Conservation (phyloP, 2,113 vertebrate genomes). For the Ctenomys sociabilis region DNA sequence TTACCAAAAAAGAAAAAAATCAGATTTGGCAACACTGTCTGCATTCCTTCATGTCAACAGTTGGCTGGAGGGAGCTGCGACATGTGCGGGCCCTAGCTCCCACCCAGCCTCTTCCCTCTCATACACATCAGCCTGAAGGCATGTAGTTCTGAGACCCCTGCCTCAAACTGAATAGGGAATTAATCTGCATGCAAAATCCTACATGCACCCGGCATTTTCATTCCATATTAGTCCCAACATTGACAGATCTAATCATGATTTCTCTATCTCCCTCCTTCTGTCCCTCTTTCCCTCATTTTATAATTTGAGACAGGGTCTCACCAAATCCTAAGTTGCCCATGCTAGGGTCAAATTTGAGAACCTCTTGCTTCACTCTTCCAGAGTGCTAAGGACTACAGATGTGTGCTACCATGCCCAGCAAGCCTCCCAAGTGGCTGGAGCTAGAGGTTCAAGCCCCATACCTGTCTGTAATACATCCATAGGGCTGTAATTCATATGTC, state of each 20-base stretch:
- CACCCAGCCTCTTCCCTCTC: conserved; percentile 42
- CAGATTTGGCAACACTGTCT: conserved; percentile 39
- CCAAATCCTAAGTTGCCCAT: neutral
- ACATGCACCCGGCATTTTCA: neutral
- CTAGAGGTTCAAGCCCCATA: neutral
- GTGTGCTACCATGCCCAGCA: neutral
- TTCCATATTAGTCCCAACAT: neutral
- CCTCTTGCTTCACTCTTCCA: neutral
- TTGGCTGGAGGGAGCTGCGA: conserved; percentile 36
- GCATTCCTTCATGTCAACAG: conserved; percentile 68
- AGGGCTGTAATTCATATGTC: neutral
- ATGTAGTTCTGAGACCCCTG: conserved; percentile 4
- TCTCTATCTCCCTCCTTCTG: neutral
- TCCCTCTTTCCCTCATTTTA: neutral
- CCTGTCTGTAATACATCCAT: neutral
- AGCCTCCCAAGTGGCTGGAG: neutral
- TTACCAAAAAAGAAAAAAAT: neutral
- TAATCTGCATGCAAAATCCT: neutral
- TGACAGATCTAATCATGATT: neutral
- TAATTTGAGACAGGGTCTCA: neutral
- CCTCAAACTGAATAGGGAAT: neutral
- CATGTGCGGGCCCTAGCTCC: neutral
- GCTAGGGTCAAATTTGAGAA: neutral
- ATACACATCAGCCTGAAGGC: conserved; percentile 9
- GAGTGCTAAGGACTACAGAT: neutral